These are phyloP conservation scores for Danio choprae DNA, from an alignment of 2,797 vertebrate species.

Conservation along the genomic window DNA sequence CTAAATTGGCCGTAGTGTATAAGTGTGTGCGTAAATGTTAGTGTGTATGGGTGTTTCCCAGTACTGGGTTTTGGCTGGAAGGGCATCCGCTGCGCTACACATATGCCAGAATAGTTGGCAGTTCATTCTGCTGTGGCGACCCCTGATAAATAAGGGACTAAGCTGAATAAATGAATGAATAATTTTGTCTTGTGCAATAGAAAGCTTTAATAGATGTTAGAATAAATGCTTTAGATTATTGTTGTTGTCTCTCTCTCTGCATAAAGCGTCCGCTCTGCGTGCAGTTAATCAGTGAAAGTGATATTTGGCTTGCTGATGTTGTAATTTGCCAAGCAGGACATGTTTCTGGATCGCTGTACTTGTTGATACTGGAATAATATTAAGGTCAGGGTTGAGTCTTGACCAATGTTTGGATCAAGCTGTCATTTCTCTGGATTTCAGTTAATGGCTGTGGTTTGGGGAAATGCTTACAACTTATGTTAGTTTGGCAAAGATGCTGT, in stretches of 20 bases:
- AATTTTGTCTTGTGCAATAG: not conserved
- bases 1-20: too few species aligned
- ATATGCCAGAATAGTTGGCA: too few species aligned
- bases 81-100: too few species aligned
- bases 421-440: not conserved
- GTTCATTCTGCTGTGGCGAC: too few species aligned
- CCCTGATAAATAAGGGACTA: too few species aligned
- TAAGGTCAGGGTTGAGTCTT: not conserved
- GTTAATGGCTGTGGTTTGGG: not conserved
- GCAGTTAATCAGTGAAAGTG: not conserved
- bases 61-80: too few species aligned
- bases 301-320: not conserved
- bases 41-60: too few species aligned
- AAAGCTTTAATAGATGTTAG: not conserved
- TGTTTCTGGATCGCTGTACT: not conserved
- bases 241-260: not conserved
- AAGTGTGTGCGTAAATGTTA: too few species aligned
- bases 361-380: not conserved
- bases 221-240: not conserved
- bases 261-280: not conserved
- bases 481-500: not conserved
- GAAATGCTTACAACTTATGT: too few species aligned
- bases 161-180: too few species aligned
- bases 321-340: not conserved
- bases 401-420: not conserved